These are phyloP conservation scores for Coregonus sp. DNA, from an alignment of 2,797 vertebrate species.

Conservation along the genomic window DNA sequence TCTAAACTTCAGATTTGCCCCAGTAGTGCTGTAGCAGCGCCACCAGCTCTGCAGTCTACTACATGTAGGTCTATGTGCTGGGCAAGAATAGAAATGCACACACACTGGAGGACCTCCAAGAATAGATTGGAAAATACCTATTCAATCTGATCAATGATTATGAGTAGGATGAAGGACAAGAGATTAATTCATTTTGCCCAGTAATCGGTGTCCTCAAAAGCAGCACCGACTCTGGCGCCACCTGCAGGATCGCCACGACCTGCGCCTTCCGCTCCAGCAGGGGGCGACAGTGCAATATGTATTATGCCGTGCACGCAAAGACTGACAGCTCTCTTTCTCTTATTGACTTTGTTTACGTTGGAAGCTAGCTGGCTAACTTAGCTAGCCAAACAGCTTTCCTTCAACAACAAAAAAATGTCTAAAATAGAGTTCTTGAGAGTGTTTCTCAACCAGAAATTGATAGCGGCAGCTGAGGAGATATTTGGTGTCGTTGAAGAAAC, in stretches of 20 bases:
- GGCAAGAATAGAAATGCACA: background rate
- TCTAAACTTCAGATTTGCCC: too few species aligned
- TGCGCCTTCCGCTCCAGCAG: constrained; percentile 44
- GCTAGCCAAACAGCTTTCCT: background rate
- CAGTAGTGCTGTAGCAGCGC: background rate
- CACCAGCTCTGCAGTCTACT: background rate
- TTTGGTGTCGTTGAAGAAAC: constrained; percentile 67
- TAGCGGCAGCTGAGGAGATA: constrained; percentile 69
- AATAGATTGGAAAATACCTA: background rate
- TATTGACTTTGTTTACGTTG: background rate
- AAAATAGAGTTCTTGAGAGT: constrained; percentile 59
- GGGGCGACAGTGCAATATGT: constrained; percentile 53
- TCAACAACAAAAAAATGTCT: background rate
- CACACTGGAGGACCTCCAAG: too few species aligned
- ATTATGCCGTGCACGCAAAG: constrained; percentile 19
- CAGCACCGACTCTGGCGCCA: background rate
- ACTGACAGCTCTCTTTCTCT: background rate
- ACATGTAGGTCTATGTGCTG: background rate
- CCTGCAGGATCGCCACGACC: constrained; percentile 14
- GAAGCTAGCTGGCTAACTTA: background rate
- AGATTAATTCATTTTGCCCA: background rate
- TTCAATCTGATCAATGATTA: background rate
- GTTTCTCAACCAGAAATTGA: constrained; percentile 62
- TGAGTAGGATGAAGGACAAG: background rate
- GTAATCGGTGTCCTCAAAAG: background rate